These are phyloP conservation scores for Leucoma salicis DNA, from an alignment of 2,888 invertebrate species.

Conservation along the genomic window DNA sequence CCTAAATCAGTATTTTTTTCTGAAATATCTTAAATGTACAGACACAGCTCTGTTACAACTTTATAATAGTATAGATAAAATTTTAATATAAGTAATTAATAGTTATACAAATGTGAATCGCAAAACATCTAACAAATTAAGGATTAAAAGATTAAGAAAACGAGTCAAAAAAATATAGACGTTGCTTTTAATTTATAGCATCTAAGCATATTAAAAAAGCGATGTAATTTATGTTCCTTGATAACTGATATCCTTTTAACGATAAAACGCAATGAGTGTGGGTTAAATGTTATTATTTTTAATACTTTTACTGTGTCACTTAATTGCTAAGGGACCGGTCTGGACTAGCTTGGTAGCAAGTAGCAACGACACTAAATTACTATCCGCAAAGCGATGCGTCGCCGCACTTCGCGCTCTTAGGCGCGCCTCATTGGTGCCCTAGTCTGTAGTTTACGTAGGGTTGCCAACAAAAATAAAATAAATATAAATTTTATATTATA, in stretches of 20 bases:
- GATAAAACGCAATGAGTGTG: slow-evolving; percentile 19
- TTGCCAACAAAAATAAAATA: slow-evolving; percentile 14
- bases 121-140: no score
- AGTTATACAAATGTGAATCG: no score
- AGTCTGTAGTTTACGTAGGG: slow-evolving; percentile 40
- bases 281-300: slow-evolving; percentile 44
- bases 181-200: not conserved
- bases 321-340: slow-evolving; percentile 69
- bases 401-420: slow-evolving; percentile 43
- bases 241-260: slow-evolving; percentile 35
- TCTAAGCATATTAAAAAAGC: not conserved
- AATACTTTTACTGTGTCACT: slow-evolving; percentile 67
- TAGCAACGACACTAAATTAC: slow-evolving; percentile 72
- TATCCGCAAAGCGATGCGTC: slow-evolving; percentile 57
- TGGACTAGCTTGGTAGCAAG: slow-evolving; percentile 45
- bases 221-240: slow-evolving; percentile 13
- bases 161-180: no score
- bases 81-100: no score
- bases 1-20: no score
- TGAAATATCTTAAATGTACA: no score
- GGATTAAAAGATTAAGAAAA: no score
- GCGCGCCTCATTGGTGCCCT: slow-evolving; percentile 55
- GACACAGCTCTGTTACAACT: no score
- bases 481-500: no score
- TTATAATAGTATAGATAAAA: no score